Conservation (phyloP, 2,797 vertebrate species). For the Champsocephalus esox region DNA sequence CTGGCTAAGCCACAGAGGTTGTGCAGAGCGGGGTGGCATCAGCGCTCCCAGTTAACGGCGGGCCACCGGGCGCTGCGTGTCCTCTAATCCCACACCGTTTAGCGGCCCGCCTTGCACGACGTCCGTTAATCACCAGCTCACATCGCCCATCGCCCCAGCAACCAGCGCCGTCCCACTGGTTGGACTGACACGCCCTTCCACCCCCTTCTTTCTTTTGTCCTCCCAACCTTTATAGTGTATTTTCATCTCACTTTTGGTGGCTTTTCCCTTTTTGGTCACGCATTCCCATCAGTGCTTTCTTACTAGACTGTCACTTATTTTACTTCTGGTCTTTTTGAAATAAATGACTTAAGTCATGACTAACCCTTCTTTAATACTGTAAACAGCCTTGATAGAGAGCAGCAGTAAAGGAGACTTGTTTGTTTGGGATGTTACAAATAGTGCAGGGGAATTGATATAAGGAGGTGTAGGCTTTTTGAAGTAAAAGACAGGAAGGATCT, state of each 20-base stretch:
- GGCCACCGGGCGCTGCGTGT: constrained; percentile 66
- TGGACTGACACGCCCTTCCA: constrained; percentile 61
- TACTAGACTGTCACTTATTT: not conserved
- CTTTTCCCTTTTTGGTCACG: constrained; percentile 12
- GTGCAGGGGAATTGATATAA: not conserved
- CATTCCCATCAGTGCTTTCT: not conserved
- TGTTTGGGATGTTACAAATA: constrained; percentile 5
- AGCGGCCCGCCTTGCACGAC: constrained; percentile 75
- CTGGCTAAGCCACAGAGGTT: constrained; percentile 78
- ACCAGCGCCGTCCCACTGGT: constrained; percentile 70
- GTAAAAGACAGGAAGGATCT: constrained; percentile 30
- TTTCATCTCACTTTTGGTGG: constrained; percentile 39
- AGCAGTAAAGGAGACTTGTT: constrained; percentile 39
- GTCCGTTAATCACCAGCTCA: constrained; percentile 83
- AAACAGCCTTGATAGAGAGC: constrained; percentile 61
- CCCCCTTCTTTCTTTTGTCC: constrained; percentile 59
- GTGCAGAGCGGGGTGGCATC: constrained; percentile 68
- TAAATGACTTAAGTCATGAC: constrained; percentile 25
- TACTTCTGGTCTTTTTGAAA: constrained; percentile 5
- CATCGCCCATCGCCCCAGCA: constrained; percentile 80
- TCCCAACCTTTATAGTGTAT: constrained; percentile 43
- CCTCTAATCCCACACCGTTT: constrained; percentile 86
- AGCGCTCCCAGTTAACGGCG: constrained; percentile 70
- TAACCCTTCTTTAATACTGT: constrained; percentile 45
- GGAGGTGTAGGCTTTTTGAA: constrained; percentile 24